Conservation (phyloP, 2,888 invertebrate genomes). For the Lysandra bellargus region DNA sequence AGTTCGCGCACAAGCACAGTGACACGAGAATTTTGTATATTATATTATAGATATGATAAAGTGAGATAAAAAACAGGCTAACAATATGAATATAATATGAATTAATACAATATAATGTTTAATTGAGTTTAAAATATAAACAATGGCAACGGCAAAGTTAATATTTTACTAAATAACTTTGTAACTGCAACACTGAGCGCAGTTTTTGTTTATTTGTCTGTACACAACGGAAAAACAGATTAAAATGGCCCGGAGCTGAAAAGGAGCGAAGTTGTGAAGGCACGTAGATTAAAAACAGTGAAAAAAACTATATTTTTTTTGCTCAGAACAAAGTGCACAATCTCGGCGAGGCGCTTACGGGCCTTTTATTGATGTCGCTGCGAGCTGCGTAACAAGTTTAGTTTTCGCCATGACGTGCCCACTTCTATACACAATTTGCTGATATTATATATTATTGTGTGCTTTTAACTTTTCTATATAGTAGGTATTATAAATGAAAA, state of each 20-base stretch:
- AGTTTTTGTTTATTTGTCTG: slow-evolving; percentile 56
- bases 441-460: not conserved
- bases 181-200: slow-evolving; percentile 44
- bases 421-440: not conserved
- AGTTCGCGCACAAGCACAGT: too few relatives aligned
- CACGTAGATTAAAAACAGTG: slow-evolving; percentile 73
- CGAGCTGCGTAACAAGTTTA: not conserved
- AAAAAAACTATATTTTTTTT: slow-evolving; percentile 54
- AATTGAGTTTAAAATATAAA: slow-evolving; percentile 40
- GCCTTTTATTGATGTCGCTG: slow-evolving; percentile 23
- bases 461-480: not conserved
- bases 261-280: slow-evolving; percentile 59
- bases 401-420: slow-evolving; percentile 1
- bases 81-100: too few relatives aligned
- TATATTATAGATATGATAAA: too few relatives aligned
- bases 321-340: slow-evolving; percentile 56
- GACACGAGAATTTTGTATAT: too few relatives aligned
- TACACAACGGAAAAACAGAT: slow-evolving; percentile 63
- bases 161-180: slow-evolving; percentile 56
- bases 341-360: slow-evolving; percentile 43
- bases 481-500: not conserved
- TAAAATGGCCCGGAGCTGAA: slow-evolving; percentile 70
- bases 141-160: slow-evolving; percentile 46
- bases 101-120: slow-evolving; percentile 31
- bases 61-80: too few relatives aligned